Evolutionary conservation across 1,140 invertebrate species (phyloP).

Genomic region (Battus philenor): DNA sequence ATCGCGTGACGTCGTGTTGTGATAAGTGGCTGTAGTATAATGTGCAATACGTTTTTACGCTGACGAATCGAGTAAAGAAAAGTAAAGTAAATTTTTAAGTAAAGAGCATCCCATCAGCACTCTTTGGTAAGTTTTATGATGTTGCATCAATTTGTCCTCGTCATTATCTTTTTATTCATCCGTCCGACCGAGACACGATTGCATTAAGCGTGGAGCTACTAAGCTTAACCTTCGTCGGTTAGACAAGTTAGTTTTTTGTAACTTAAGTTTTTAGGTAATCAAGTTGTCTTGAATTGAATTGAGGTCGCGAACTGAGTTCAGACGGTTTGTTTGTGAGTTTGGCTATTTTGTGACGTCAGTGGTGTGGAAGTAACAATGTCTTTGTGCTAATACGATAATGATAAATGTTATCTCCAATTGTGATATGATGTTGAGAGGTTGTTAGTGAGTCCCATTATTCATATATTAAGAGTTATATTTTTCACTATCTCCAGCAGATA

Average conservation of each 20-base stretch:
- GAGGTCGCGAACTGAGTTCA: constrained; percentile 39
- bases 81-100: constrained; percentile 40
- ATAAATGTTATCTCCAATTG: constrained; percentile 59
- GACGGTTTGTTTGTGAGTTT: constrained; percentile 53
- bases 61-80: constrained; percentile 47
- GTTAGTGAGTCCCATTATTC: constrained; percentile 1
- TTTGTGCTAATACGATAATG: constrained; percentile 55
- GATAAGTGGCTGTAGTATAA: constrained; percentile 55
- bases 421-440: constrained; percentile 38
- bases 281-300: constrained; percentile 32
- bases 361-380: constrained; percentile 46
- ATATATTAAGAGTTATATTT: background rate
- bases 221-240: too few relatives aligned
- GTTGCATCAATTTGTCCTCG: constrained; percentile 55
- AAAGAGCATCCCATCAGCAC: constrained; percentile 34
- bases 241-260: constrained; percentile 2
- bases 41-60: constrained; percentile 59
- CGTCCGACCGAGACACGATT: constrained; percentile 40
- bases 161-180: constrained; percentile 49
- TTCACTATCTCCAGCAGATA: too few relatives aligned
- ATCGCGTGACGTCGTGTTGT: constrained; percentile 52
- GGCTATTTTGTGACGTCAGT: constrained; percentile 55
- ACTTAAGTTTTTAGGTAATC: constrained; percentile 29
- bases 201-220: too few relatives aligned
- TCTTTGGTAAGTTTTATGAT: constrained; percentile 66